Percentiles rank a stretch among this genome's conserved stretches.
These are phyloP conservation scores for Ornithoptera priamus DNA, from an alignment of 2,888 invertebrate genomes.

Conservation along the genomic window DNA sequence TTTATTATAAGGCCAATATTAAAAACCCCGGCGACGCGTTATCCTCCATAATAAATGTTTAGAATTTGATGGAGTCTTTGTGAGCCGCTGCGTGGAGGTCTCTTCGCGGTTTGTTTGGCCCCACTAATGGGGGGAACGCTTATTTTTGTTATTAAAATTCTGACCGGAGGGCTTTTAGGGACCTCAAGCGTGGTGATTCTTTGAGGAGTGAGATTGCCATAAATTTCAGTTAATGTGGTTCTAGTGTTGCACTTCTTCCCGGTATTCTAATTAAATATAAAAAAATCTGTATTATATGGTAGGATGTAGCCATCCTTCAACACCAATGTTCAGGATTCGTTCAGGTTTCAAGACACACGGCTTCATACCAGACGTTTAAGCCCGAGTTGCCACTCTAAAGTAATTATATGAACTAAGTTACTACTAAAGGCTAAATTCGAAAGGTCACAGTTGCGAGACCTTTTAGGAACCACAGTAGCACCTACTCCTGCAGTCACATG, in stretches of 20 bases:
- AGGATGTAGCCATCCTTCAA: no score
- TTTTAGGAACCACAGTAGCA: no score
- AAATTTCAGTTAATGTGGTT: slow-evolving; percentile 8
- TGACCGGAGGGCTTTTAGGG: slow-evolving; percentile 51
- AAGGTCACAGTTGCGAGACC: no score
- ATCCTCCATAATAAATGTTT: slow-evolving; percentile 58
- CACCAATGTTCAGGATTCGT: no score
- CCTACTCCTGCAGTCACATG: no score
- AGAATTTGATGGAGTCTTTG: slow-evolving; percentile 60
- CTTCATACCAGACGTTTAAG: no score
- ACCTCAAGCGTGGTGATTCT: slow-evolving; percentile 23
- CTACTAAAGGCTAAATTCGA: no score
- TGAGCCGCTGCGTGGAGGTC: slow-evolving; percentile 39
- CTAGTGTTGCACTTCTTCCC: not conserved
- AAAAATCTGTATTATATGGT: no score
- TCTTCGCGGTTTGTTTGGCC: slow-evolving; percentile 69
- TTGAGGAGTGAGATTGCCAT: slow-evolving; percentile 16
- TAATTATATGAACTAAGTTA: no score
- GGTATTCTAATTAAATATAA: not conserved
- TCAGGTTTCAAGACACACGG: no score
- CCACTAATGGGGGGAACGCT: slow-evolving; percentile 52
- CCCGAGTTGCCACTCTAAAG: no score
- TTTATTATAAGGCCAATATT: slow-evolving; percentile 77
- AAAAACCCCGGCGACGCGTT: slow-evolving; percentile 65
- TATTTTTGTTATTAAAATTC: slow-evolving; percentile 46